phyloP scores from a whole-genome alignment of 1,140 invertebrate species.

The Drepana arcuata region DNA sequence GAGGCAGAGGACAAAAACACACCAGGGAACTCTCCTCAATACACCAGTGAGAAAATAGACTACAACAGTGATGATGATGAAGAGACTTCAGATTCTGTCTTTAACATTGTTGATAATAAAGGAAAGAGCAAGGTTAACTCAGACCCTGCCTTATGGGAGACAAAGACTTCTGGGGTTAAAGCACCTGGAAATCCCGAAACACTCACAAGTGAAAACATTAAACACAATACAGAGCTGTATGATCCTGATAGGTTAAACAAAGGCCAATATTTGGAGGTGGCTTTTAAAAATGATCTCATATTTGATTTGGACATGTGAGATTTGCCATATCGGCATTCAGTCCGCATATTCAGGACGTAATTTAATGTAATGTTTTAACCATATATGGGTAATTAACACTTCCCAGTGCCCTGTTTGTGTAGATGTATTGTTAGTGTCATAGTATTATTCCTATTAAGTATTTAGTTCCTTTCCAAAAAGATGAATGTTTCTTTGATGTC shows the following conservation, averaged over 20 bases:
- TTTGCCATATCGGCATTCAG: slow-evolving; percentile 21
- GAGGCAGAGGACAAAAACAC: slow-evolving; percentile 48
- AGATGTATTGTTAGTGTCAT: slow-evolving; percentile 20
- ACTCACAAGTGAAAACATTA: slow-evolving; percentile 43
- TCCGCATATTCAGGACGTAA: slow-evolving; percentile 7
- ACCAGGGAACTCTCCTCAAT: slow-evolving; percentile 19
- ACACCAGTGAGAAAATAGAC: slow-evolving; percentile 19
- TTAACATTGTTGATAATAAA: slow-evolving; percentile 32
- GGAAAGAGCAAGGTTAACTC: slow-evolving; percentile 15
- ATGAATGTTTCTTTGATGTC: slow-evolving; percentile 17
- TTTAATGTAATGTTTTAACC: slow-evolving; percentile 7
- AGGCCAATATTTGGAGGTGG: slow-evolving; percentile 63
- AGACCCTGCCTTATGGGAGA: slow-evolving; percentile 31
- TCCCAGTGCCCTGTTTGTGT: slow-evolving; percentile 24
- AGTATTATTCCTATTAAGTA: slow-evolving; percentile 15
- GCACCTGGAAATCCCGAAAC: slow-evolving; percentile 18
- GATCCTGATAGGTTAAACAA: slow-evolving; percentile 61
- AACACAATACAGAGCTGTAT: slow-evolving; percentile 55
- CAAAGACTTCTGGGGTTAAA: slow-evolving; percentile 16
- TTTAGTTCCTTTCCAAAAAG: slow-evolving; percentile 24
- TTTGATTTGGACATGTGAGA: slow-evolving; percentile 71
- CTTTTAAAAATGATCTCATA: slow-evolving; percentile 72
- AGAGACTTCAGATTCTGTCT: slow-evolving; percentile 13
- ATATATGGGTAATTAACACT: slow-evolving; percentile 4
- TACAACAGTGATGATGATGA: slow-evolving; percentile 7